Evolutionary conservation across 2,888 invertebrate genomes (phyloP).

Genomic region (Drosophila flavopinicola): DNA sequence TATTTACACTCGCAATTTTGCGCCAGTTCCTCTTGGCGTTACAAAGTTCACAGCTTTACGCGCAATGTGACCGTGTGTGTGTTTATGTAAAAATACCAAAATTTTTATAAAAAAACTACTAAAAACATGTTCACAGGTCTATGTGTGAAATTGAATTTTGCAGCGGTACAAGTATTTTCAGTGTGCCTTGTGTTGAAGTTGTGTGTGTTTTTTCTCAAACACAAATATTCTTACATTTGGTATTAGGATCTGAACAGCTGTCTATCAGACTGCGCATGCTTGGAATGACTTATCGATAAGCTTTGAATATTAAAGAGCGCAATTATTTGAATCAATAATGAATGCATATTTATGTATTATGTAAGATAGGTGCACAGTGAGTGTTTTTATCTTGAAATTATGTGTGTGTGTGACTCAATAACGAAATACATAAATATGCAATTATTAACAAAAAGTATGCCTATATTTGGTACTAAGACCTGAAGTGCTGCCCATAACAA

Average conservation of each 20-base stretch:
- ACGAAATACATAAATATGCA: constrained; percentile 6
- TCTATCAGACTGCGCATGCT: background rate
- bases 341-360: background rate
- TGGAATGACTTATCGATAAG: constrained; percentile 1
- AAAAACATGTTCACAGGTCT: too few species aligned
- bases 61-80: constrained; percentile 28
- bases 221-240: background rate
- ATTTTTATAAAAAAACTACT: too few species aligned
- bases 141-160: too few species aligned
- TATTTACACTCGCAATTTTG: constrained; percentile 35
- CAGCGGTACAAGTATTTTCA: too few species aligned
- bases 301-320: background rate
- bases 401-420: background rate
- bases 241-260: constrained; percentile 1
- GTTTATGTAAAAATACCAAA: background rate
- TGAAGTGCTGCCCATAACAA: too few species aligned
- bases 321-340: background rate
- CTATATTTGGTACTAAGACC: too few species aligned
- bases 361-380: too few species aligned
- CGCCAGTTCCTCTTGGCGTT: constrained; percentile 30
- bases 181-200: too few species aligned
- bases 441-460: background rate
- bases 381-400: background rate
- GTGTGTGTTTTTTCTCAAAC: too few species aligned
- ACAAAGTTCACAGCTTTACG: constrained; percentile 29